phyloP scores from a whole-genome alignment of 2,113 vertebrate species.

The Grus americana region DNA sequence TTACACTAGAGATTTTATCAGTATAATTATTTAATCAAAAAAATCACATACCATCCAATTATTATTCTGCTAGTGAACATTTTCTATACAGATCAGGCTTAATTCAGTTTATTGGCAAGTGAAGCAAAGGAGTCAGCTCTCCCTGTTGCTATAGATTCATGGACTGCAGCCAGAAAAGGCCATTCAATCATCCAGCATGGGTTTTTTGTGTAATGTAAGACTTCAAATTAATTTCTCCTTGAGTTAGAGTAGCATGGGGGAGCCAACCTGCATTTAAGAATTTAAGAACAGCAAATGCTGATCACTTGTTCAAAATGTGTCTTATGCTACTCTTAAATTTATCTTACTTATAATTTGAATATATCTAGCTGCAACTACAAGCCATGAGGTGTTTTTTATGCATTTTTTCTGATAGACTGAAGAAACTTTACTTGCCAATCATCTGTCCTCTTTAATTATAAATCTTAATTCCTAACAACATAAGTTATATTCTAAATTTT shows the following conservation, averaged over 20 bases:
- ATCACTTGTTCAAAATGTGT: background rate
- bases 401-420: background rate
- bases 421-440: background rate
- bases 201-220: background rate
- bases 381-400: background rate
- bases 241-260: background rate
- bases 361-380: background rate
- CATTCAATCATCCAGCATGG: background rate
- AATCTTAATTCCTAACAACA: background rate
- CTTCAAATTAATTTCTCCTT: background rate
- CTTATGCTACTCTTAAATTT: background rate
- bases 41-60: background rate
- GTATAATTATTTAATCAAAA: slow-evolving; percentile 8
- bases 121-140: background rate
- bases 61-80: background rate
- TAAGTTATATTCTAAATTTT: background rate
- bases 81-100: background rate
- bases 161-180: background rate
- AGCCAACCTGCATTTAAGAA: background rate
- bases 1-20: background rate
- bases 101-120: slow-evolving; percentile 39
- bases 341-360: background rate
- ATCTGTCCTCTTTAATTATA: background rate
- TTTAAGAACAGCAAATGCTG: background rate
- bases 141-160: background rate